Percentiles rank a stretch among this genome's conserved stretches.
These are phyloP conservation scores for Hypomecis atomaria DNA, from an alignment of 2,888 invertebrate genomes.

Conservation along the genomic window DNA sequence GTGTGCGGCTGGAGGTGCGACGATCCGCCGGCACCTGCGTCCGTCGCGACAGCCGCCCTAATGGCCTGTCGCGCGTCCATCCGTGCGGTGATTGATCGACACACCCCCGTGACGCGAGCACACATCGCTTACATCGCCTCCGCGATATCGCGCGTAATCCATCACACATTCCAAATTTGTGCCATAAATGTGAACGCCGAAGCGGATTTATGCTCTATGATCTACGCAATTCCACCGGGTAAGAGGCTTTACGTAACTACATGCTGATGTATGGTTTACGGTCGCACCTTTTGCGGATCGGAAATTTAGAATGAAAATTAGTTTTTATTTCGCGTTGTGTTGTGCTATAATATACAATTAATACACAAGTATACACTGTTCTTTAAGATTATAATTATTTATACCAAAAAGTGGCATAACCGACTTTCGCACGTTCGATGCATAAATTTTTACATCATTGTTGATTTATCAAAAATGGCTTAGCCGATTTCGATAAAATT, in stretches of 20 bases:
- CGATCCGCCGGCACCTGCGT: slow-evolving; percentile 67
- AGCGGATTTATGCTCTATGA: slow-evolving; percentile 45
- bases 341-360: too few species aligned
- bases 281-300: slow-evolving; percentile 24
- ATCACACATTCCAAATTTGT: slow-evolving; percentile 68
- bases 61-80: slow-evolving; percentile 81
- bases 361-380: too few species aligned
- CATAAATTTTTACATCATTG: too few species aligned
- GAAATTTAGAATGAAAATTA: slow-evolving; percentile 15
- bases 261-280: slow-evolving; percentile 35
- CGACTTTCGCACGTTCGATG: too few species aligned
- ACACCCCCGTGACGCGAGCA: slow-evolving; percentile 71
- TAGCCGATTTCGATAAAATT: too few species aligned
- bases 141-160: slow-evolving; percentile 70
- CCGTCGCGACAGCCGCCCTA: slow-evolving; percentile 67
- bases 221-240: slow-evolving; percentile 39
- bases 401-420: too few species aligned
- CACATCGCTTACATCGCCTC: slow-evolving; percentile 69
- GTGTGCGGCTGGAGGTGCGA: slow-evolving; percentile 45
- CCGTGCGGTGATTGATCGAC: slow-evolving; percentile 80
- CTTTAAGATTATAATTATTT: too few species aligned
- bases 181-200: slow-evolving; percentile 48
- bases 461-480: too few species aligned
- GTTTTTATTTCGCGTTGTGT: too few species aligned
- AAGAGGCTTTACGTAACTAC: slow-evolving; percentile 38